Percentiles rank a stretch among this genome's conserved stretches.
Evolutionary conservation across 2,113 vertebrate genomes (phyloP).

Genomic region (Corythaixoides concolor): DNA sequence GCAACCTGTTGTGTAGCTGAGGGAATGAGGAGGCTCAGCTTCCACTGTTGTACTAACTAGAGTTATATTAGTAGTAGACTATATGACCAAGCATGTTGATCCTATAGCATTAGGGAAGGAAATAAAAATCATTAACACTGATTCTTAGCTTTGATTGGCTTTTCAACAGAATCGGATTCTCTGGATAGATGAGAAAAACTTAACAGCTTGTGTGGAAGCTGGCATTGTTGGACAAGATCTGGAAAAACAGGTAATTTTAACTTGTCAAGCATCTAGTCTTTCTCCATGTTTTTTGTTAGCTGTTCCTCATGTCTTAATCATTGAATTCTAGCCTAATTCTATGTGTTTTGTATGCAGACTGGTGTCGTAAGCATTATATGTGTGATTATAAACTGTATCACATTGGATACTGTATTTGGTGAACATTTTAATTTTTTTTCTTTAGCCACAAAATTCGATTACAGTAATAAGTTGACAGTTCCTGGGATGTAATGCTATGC

Average conservation of each 20-base stretch:
- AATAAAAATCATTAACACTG: not conserved
- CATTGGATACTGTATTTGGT: not conserved
- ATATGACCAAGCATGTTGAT: not conserved
- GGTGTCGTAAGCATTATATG: not conserved
- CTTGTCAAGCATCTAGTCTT: not conserved
- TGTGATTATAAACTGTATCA: not conserved
- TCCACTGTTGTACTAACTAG: not conserved
- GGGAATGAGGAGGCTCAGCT: not conserved
- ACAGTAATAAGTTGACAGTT: not conserved
- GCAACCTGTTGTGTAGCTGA: not conserved
- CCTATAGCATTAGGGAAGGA: not conserved
- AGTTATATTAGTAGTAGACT: not conserved
- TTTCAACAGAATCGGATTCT: constrained; percentile 90
- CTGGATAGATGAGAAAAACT: constrained; percentile 97
- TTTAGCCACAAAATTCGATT: not conserved
- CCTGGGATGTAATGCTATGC: not conserved
- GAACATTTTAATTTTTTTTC: not conserved
- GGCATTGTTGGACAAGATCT: constrained; percentile 96
- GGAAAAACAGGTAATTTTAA: constrained; percentile 87
- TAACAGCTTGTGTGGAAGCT: constrained; percentile 92
- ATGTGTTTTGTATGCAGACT: not conserved
- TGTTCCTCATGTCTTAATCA: not conserved
- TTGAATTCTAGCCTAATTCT: not conserved
- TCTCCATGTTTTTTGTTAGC: not conserved
- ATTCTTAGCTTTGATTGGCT: not conserved